A percentile compares a stretch with the other conserved stretches of the same genome.
Evolutionary conservation across 1,140 invertebrate species (phyloP).

Genomic region (Scaptomyza pallida): DNA sequence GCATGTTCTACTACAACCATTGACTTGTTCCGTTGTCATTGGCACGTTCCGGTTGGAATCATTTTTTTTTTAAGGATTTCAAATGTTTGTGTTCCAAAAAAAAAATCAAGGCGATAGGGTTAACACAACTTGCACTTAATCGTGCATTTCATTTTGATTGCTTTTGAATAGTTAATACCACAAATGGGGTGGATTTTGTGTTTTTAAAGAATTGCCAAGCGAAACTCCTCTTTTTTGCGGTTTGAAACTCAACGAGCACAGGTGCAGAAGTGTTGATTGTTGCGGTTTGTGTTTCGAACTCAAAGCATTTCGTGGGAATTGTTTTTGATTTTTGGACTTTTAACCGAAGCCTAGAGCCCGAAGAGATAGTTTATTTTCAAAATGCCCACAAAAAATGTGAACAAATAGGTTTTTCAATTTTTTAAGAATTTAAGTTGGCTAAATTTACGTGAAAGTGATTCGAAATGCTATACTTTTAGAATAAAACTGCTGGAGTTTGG

Average conservation of each 20-base stretch:
- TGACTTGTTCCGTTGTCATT: slow-evolving; percentile 56
- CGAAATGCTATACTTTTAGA: no score
- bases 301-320: slow-evolving; percentile 17
- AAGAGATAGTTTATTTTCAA: no score
- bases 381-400: no score
- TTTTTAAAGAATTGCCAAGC: slow-evolving; percentile 14
- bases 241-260: slow-evolving; percentile 41
- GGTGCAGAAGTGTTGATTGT: slow-evolving; percentile 50
- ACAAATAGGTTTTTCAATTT: no score
- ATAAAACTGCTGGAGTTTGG: no score
- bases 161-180: not conserved
- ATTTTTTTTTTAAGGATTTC: slow-evolving; percentile 45
- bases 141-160: not conserved
- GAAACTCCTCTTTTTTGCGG: slow-evolving; percentile 24
- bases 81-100: no score
- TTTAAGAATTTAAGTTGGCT: no score
- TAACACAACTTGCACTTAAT: slow-evolving; percentile 37
- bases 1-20: slow-evolving; percentile 68
- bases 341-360: not conserved
- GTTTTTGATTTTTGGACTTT: not conserved
- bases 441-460: no score
- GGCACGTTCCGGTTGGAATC: slow-evolving; percentile 33
- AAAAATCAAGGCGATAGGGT: slow-evolving; percentile 54
- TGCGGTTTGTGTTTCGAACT: slow-evolving; percentile 26
- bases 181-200: slow-evolving; percentile 5